Evolutionary conservation across 2,797 vertebrate species (phyloP).

Genomic region (Hypotaenidia philippensis): DNA sequence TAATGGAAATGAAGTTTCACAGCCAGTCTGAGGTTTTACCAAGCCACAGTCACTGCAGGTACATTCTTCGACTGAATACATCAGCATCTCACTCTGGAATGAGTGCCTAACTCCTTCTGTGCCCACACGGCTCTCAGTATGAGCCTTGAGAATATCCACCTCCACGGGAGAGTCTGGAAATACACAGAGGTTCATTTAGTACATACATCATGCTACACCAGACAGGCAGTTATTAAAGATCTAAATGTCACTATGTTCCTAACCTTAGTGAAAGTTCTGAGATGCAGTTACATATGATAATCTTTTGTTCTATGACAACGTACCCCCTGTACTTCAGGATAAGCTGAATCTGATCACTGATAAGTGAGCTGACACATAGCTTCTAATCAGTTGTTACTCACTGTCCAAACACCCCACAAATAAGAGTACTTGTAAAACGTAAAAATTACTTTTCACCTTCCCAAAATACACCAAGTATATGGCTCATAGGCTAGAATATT

Average conservation of each 20-base stretch:
- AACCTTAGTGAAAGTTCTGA: not conserved
- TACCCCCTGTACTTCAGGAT: not conserved
- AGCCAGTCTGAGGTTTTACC: constrained; percentile 28
- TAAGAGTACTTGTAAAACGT: not conserved
- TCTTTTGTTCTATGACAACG: not conserved
- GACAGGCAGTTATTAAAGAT: not conserved
- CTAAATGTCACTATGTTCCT: not conserved
- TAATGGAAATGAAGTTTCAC: constrained; percentile 81
- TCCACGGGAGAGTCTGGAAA: constrained; percentile 48
- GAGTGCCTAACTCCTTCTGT: not conserved
- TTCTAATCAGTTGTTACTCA: not conserved
- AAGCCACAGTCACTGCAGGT: constrained; percentile 69
- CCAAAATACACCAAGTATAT: not conserved
- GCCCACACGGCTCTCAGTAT: not conserved
- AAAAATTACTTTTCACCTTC: not conserved
- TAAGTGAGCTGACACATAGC: not conserved
- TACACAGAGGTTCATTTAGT: constrained; percentile 4
- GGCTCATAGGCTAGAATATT: not conserved
- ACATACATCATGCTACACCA: not conserved
- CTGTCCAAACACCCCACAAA: not conserved
- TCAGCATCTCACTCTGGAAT: constrained; percentile 32
- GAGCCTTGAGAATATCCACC: not conserved
- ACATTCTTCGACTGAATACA: constrained; percentile 74
- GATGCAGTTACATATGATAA: not conserved
- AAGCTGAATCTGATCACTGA: not conserved